phyloP scores from a whole-genome alignment of 2,797 vertebrate genomes.

The Gallinago stenura region DNA sequence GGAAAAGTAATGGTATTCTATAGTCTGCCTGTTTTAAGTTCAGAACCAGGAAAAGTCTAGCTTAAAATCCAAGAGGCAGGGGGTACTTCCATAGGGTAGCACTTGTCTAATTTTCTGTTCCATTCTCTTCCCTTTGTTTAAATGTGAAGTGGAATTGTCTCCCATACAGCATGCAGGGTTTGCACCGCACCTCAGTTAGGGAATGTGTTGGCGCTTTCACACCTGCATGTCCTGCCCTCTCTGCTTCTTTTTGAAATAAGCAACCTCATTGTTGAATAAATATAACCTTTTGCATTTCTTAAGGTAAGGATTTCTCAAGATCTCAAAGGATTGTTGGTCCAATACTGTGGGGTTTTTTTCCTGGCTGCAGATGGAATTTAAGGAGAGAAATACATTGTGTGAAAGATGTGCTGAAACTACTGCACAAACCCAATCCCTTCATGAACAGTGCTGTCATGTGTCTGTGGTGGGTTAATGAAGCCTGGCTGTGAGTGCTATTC shows the following conservation, averaged over 20 bases:
- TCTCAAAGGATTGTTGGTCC: not conserved
- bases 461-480: conserved; percentile 31
- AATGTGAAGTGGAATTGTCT: conserved; percentile 27
- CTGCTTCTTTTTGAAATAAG: conserved; percentile 16
- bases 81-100: not conserved
- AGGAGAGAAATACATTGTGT: not conserved
- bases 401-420: not conserved
- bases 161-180: not conserved
- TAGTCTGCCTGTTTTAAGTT: not conserved
- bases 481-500: not conserved
- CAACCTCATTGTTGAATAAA: not conserved
- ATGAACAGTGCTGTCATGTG: not conserved
- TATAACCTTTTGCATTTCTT: not conserved
- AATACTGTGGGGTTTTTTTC: not conserved
- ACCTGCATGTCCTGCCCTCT: conserved; percentile 2
- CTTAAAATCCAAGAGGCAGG: not conserved
- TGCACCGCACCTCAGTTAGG: not conserved
- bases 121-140: conserved; percentile 26
- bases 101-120: conserved; percentile 29
- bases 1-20: not conserved
- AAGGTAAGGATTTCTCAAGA: conserved; percentile 15
- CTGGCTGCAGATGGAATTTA: not conserved
- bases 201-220: not conserved
- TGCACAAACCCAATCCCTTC: not conserved
- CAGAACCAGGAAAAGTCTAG: not conserved